These are phyloP conservation scores for Cottus gobio DNA, from an alignment of 2,113 vertebrate species.

Conservation along the genomic window DNA sequence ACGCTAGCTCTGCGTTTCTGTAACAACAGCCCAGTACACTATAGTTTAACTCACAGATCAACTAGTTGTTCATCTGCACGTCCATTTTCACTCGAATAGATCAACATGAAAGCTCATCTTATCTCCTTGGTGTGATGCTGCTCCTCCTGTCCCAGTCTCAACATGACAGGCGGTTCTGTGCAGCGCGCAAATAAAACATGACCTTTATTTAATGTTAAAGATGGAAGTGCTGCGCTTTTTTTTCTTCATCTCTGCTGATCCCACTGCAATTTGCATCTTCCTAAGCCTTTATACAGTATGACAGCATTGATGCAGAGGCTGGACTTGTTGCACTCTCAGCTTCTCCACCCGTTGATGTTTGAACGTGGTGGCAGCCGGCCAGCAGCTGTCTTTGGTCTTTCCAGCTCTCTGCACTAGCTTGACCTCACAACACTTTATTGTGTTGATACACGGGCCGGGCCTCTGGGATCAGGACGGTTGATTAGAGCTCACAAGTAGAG, in stretches of 20 bases:
- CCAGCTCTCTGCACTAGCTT: not conserved
- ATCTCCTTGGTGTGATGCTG: not conserved
- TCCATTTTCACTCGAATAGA: not conserved
- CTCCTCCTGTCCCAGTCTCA: not conserved
- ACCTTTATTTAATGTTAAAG: not conserved
- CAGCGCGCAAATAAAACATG: not conserved
- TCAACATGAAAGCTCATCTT: constrained; percentile 3
- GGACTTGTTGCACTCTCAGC: not conserved
- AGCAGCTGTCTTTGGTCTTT: constrained; percentile 5
- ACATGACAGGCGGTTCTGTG: not conserved
- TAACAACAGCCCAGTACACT: too few species aligned
- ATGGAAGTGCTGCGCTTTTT: not conserved
- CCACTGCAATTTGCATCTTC: not conserved
- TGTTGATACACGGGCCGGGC: not conserved
- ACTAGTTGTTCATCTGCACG: not conserved
- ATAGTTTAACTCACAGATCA: not conserved
- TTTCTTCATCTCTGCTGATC: not conserved
- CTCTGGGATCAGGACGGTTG: not conserved
- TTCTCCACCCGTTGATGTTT: not conserved
- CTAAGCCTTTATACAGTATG: not conserved
- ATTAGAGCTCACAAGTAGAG: not conserved
- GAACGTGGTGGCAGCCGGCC: not conserved
- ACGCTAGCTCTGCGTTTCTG: not conserved
- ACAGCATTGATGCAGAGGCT: not conserved
- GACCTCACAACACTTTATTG: not conserved